phyloP scores from a whole-genome alignment of 1,140 invertebrate species.

The Orchestia grillus region DNA sequence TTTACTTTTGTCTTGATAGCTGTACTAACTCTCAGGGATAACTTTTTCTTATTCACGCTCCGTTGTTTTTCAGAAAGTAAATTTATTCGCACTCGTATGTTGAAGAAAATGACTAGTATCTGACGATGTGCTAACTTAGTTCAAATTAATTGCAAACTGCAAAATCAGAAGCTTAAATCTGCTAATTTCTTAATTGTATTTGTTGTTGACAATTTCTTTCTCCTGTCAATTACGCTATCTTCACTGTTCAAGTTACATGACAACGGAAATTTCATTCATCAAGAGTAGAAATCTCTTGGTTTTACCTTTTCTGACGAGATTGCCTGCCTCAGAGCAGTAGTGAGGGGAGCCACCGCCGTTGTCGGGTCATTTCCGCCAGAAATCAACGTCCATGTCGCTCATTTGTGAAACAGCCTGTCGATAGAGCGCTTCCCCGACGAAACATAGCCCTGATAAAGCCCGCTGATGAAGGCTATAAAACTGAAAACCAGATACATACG shows the following conservation, averaged over 20 bases:
- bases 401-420: constrained; percentile 35
- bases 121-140: too few relatives aligned
- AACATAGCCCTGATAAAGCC: background rate
- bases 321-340: background rate
- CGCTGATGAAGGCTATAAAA: background rate
- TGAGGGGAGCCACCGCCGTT: background rate
- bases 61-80: too few relatives aligned
- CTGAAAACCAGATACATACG: background rate
- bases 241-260: background rate
- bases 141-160: too few relatives aligned
- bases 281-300: background rate
- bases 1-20: too few relatives aligned
- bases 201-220: background rate
- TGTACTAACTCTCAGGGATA: too few relatives aligned
- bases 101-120: too few relatives aligned
- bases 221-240: background rate
- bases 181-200: too few relatives aligned
- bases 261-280: background rate
- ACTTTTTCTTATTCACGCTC: too few relatives aligned
- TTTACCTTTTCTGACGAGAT: background rate
- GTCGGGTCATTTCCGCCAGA: background rate
- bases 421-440: background rate
- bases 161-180: too few relatives aligned
- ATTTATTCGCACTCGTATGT: too few relatives aligned
- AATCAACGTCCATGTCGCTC: constrained; percentile 27